Conservation (phyloP, 2,888 invertebrate genomes). For the Stenolophus ochropezus region DNA sequence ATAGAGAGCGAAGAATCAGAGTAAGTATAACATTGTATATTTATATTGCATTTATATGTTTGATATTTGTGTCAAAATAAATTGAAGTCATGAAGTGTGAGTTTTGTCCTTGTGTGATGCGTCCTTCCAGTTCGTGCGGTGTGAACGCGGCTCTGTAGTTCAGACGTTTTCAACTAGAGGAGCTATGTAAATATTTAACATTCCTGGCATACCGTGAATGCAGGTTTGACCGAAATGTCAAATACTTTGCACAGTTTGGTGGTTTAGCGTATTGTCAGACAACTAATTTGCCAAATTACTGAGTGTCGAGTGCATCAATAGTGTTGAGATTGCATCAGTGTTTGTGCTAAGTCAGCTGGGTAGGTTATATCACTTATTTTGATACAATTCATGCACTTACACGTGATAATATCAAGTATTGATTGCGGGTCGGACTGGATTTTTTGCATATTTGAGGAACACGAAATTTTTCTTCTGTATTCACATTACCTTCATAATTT, state of each 20-base stretch:
- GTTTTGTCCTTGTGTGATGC: not conserved
- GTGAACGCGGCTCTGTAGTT: slow-evolving; percentile 65
- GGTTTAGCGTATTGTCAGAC: slow-evolving; percentile 71
- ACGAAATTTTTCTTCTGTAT: not conserved
- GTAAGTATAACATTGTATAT: not conserved
- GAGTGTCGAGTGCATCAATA: slow-evolving; percentile 54
- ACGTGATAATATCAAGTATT: slow-evolving; percentile 60
- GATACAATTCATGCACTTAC: slow-evolving; percentile 48
- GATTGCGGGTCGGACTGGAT: slow-evolving; percentile 50
- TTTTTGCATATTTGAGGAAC: slow-evolving; percentile 27
- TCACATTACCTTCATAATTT: not conserved
- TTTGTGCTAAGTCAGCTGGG: not conserved
- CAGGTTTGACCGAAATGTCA: slow-evolving; percentile 83
- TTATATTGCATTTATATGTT: slow-evolving; percentile 21
- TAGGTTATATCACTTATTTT: slow-evolving; percentile 55
- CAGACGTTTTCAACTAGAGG: slow-evolving; percentile 77
- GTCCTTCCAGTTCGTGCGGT: slow-evolving; percentile 3
- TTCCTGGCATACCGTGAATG: slow-evolving; percentile 79
- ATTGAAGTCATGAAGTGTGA: not conserved
- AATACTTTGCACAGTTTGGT: slow-evolving; percentile 75
- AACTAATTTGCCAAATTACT: slow-evolving; percentile 62
- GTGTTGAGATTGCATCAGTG: not conserved
- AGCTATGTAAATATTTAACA: slow-evolving; percentile 81
- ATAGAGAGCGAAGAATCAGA: slow-evolving; percentile 60
- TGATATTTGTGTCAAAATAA: not conserved